These are phyloP conservation scores for Drosophila lacertosa DNA, from an alignment of 1,140 invertebrate species.

Conservation along the genomic window DNA sequence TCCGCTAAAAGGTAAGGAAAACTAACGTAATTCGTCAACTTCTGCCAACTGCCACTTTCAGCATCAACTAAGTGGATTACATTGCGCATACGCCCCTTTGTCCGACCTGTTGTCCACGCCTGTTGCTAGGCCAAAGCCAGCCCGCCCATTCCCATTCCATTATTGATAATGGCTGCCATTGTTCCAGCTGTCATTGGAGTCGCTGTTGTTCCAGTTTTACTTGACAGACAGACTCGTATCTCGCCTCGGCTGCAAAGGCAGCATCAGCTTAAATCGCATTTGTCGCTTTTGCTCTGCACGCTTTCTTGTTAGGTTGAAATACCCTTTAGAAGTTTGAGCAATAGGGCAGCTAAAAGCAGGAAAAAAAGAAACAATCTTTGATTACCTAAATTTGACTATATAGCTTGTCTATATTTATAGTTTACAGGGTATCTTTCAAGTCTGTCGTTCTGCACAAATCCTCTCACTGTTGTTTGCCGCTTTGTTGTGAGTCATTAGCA, in stretches of 20 bases:
- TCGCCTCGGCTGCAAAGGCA: constrained; percentile 2
- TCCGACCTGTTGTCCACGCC: background rate
- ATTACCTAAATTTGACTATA: too few species aligned
- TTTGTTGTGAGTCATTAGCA: constrained; percentile 56
- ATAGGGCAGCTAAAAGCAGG: too few species aligned
- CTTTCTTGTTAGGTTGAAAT: constrained; percentile 34
- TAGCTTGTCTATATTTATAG: too few species aligned
- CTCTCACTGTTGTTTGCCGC: background rate
- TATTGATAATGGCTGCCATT: constrained; percentile 49
- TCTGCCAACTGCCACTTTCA: constrained; percentile 28
- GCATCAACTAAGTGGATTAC: constrained; percentile 47
- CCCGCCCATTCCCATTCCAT: constrained; percentile 7
- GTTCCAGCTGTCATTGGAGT: constrained; percentile 42
- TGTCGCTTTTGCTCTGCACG: constrained; percentile 17
- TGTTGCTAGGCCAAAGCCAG: constrained; percentile 14
- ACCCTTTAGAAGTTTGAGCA: background rate
- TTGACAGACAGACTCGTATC: constrained; percentile 23
- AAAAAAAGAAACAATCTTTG: too few species aligned
- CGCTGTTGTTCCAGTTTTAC: constrained; percentile 33
- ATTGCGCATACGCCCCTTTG: constrained; percentile 41
- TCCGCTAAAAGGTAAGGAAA: constrained; percentile 57
- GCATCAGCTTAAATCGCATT: constrained; percentile 57
- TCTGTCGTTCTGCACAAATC: too few species aligned
- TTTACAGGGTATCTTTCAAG: background rate
- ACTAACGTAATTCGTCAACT: constrained; percentile 38